phyloP scores from a whole-genome alignment of 2,113 vertebrate genomes.

The Conger conger region DNA sequence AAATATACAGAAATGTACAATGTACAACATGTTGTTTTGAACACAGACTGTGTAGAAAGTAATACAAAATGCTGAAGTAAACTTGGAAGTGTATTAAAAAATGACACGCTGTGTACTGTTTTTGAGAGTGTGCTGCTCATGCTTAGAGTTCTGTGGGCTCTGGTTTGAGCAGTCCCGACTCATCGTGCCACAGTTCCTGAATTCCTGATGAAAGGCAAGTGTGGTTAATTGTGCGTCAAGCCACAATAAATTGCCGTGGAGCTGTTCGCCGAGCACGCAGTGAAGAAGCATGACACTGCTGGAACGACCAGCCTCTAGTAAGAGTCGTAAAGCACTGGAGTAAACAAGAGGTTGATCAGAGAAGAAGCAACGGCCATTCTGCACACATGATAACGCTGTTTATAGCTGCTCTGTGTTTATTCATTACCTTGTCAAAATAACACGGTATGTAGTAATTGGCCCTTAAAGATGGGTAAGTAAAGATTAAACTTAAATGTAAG shows the following conservation, averaged over 20 bases:
- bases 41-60: no score
- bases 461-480: no score
- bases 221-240: neutral
- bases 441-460: no score
- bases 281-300: neutral
- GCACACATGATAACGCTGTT: neutral
- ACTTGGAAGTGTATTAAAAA: no score
- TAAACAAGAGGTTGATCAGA: slow-evolving; percentile 12
- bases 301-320: neutral
- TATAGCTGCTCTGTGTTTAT: neutral
- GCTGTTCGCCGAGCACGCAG: neutral
- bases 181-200: neutral
- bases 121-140: no score
- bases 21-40: no score
- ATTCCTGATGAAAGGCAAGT: neutral
- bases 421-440: neutral
- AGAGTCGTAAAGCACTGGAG: neutral
- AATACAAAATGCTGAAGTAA: no score
- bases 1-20: no score
- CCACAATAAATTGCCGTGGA: neutral
- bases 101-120: no score
- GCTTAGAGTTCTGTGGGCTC: neutral
- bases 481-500: no score
- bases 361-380: neutral
- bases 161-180: neutral